Evolutionary conservation across 2,113 vertebrate genomes (phyloP).

Genomic region (Agapornis roseicollis): DNA sequence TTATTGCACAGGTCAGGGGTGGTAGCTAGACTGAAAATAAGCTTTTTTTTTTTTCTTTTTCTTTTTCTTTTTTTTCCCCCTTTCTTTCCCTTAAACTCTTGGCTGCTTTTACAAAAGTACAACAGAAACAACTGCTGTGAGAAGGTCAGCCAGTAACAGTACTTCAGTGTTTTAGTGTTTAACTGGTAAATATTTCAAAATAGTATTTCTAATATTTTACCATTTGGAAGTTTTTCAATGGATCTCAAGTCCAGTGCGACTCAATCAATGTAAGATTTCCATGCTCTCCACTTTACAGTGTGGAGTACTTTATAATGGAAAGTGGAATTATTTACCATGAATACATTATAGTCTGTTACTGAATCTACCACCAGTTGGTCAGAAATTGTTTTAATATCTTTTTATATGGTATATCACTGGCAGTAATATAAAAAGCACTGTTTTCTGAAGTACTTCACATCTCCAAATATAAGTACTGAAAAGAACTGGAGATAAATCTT

Average conservation of each 20-base stretch:
- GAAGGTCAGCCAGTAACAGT: slow-evolving; percentile 74
- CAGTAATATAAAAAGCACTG: slow-evolving; percentile 65
- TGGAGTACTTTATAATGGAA: slow-evolving; percentile 77
- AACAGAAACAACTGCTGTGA: slow-evolving; percentile 68
- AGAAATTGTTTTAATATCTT: slow-evolving; percentile 76
- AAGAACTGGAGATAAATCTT: slow-evolving; percentile 53
- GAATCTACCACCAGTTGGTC: slow-evolving; percentile 64
- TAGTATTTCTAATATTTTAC: slow-evolving; percentile 79
- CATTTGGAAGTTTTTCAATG: slow-evolving; percentile 77
- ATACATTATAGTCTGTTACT: slow-evolving; percentile 72
- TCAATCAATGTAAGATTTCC: slow-evolving; percentile 78
- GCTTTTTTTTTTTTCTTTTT: neutral
- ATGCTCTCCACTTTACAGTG: neutral
- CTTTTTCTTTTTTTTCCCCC: accelerated
- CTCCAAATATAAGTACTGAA: slow-evolving; percentile 60
- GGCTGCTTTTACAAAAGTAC: slow-evolving; percentile 72
- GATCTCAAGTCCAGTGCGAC: slow-evolving; percentile 64
- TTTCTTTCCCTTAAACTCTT: slow-evolving; percentile 37
- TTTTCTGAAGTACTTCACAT: slow-evolving; percentile 69
- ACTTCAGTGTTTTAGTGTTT: slow-evolving; percentile 78
- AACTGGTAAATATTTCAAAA: slow-evolving; percentile 78
- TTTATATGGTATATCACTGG: slow-evolving; percentile 71
- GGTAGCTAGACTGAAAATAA: slow-evolving; percentile 76
- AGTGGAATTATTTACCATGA: slow-evolving; percentile 77
- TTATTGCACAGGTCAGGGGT: slow-evolving; percentile 76